phyloP scores from a whole-genome alignment of 2,797 vertebrate genomes.

The Siniperca scherzeri region DNA sequence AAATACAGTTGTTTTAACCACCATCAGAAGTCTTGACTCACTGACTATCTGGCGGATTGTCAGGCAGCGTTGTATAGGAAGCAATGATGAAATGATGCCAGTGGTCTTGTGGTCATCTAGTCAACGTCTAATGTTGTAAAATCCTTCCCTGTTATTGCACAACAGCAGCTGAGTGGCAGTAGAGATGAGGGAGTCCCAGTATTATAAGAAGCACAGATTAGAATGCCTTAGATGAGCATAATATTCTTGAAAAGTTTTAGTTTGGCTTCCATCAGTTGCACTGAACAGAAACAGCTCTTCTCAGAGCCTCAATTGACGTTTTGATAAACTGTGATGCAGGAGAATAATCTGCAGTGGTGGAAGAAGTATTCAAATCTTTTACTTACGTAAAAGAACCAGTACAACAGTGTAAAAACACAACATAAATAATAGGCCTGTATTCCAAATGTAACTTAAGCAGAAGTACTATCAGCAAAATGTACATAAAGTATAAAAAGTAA shows the following conservation, averaged over 20 bases:
- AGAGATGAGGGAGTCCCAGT: not conserved
- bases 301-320: not conserved
- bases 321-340: not conserved
- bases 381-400: not conserved
- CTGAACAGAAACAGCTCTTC: not conserved
- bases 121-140: not conserved
- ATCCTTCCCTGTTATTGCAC: not conserved
- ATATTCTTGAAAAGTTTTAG: not conserved
- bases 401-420: not conserved
- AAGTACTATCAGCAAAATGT: not conserved
- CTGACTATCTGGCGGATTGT: not conserved
- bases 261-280: not conserved
- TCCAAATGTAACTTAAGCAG: not conserved
- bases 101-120: constrained; percentile 21
- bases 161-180: not conserved
- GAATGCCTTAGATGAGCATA: not conserved
- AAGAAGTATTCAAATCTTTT: not conserved
- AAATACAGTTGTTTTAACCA: constrained; percentile 10
- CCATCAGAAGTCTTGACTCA: constrained; percentile 52
- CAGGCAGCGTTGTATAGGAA: not conserved
- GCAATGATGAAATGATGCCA: not conserved
- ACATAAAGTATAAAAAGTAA: not conserved
- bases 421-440: not conserved
- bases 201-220: not conserved
- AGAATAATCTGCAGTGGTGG: not conserved